These are phyloP conservation scores for Campaea margaritaria DNA, from an alignment of 2,888 invertebrate species.

Conservation along the genomic window DNA sequence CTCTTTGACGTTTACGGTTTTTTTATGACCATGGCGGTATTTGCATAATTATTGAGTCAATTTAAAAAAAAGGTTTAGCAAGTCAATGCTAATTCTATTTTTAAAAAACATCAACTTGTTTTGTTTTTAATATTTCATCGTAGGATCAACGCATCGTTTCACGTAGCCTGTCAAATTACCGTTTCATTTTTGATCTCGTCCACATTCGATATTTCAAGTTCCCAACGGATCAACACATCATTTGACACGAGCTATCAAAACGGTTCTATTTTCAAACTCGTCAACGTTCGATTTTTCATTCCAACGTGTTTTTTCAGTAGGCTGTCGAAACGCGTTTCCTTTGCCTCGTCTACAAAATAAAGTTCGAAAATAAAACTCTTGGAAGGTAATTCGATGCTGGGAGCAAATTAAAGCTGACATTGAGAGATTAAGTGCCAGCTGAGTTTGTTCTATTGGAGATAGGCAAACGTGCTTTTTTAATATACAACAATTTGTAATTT, in stretches of 20 bases:
- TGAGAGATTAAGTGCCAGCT: conserved; percentile 81
- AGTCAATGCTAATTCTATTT: neutral
- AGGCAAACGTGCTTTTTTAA: conserved; percentile 52
- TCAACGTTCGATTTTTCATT: conserved; percentile 38
- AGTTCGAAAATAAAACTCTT: conserved; percentile 79
- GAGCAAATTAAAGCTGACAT: conserved; percentile 83
- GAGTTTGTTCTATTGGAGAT: conserved; percentile 64
- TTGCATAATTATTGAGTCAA: too few species aligned
- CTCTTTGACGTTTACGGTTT: too few species aligned
- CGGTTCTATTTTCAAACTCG: conserved; percentile 34
- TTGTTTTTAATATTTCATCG: neutral
- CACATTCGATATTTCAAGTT: conserved; percentile 22
- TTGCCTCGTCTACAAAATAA: conserved; percentile 62
- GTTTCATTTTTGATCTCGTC: neutral
- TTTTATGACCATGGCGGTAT: too few species aligned
- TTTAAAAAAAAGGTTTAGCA: too few species aligned
- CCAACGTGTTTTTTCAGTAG: conserved; percentile 55
- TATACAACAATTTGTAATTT: conserved; percentile 53
- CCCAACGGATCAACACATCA: conserved; percentile 25
- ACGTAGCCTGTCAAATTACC: conserved; percentile 3
- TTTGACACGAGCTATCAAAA: conserved; percentile 22
- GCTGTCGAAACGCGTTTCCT: conserved; percentile 78
- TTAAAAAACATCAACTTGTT: neutral
- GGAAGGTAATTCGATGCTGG: conserved; percentile 79
- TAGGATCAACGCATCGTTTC: conserved; percentile 8